Evolutionary conservation across 2,797 vertebrate species (phyloP), one percentile per base, ranked within the genome.

Genomic region (Gallirallus australis): DNA sequence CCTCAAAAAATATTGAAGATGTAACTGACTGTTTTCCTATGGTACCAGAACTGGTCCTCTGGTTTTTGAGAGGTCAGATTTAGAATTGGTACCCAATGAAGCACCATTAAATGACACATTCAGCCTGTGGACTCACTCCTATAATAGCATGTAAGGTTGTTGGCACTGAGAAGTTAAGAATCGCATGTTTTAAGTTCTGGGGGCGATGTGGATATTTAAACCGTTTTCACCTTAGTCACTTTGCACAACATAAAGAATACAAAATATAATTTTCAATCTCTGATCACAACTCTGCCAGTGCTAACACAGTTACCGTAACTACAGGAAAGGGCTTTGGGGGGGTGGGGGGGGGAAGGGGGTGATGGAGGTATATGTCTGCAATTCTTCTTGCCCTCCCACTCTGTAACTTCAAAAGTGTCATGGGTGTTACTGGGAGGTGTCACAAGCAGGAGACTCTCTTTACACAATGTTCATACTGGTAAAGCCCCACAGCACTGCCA

Each of bases 391-490:
- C 8, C 9, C 53, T 33, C 33, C 35, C 28, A 30, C 3, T 4
- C n/a, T 56, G 40, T 48, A 53, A 27, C 20, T 68, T 70, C 45
- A 40, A 2, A 81, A 78, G 31, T 33, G 33, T 42, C 42, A 72
- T 0, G 57, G 31, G 30, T n/a, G 23, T 0, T 31, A 31, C 20
- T 66, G 12, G 8, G 42, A 63, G 30, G 3, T 56, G n/a, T 27
- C 70, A 79, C 42, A 65, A 81, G 37, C 31, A 68, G 30, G 5
- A 33, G 12, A 33, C 9, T 37, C 40, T 45, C 45, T 65, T 77
- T 31, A 59, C 13, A 6, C 24, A 37, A 9, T 4, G 2, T 9
- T 54, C 42, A 21, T 10, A 28, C 35, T 14, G 28, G 60, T 8
- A 7, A 75, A 78, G 57, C 17, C 37, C 17, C 33, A 64, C 12